Base-by-base conservation (phyloP, 1,140 invertebrate genomes). In the Aphidius ervi region DNA sequence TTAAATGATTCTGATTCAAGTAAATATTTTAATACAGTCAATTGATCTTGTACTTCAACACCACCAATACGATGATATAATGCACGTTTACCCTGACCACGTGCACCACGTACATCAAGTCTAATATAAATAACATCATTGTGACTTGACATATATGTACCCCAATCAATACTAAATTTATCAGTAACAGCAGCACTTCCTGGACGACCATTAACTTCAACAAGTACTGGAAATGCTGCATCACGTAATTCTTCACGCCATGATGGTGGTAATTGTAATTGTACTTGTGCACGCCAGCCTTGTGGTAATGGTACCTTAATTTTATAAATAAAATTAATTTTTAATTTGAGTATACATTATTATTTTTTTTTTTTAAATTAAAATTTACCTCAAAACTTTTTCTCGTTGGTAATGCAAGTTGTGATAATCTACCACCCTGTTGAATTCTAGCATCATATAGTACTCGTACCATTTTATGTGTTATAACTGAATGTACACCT, bases 61-160 rank as follows among this genome's bases (percentile, higher is more conserved):
- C 88, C 88, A 2, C 94, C 94, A 8, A 97, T 82, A 49, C 86
- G 86, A 46, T 87, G 86, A 70, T 91, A 93, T 20, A 94, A 81
- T 39, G 88, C 86, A 45, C 85, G 85, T 63, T 92, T 87, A 31
- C 90, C 92, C 64, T 93, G 87, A 2, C 90, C 92, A 41, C 87
- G 83, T 16, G 92, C 87, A 3, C 95, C 95, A 48, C 93, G 81
- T 0, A 93, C 92, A 79, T 97, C 95, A 67, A 96, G 80, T 66
- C 89, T 87, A 20, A 93, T 87, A 77, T 94, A 93, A 37, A 98
- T 92, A 57, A 95, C 89, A 77, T 94, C 92, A 70, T 92, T 92
- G 60, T 90, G 87, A 62, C 92, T 94, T 47, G 93, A 91, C 87
- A 97, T 89, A 76, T 96, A 97, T 3, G 91, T 93, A 9, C 91